Base-by-base conservation (phyloP, 2,113 vertebrate species). In the Nannospalax galili region DNA sequence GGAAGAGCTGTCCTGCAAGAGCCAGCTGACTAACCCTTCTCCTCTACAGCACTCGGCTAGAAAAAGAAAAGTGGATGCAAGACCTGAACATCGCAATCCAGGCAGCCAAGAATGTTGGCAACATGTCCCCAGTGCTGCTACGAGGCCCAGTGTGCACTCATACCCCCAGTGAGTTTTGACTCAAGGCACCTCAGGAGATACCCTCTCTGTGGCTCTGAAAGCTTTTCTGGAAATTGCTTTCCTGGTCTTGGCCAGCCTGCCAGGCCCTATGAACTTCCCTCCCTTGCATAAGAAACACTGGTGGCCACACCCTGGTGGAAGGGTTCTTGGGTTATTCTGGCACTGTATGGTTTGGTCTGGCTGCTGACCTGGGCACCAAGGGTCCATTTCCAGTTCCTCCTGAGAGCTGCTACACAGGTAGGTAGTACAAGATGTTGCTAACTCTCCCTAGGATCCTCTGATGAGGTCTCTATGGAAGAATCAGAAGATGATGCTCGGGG, bases 21-120 rank as follows among this genome's bases (percentile, higher is more conserved):
- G 75, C 17, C 32, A 4, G 14, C 40, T 58, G 40, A 96, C 35
- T 84, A 69, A 0, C 9, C 35, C 7, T 0, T 85, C 92, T 10
- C 89, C 91, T 87, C 96, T 93, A 26, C 97, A 99, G 99, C 94
- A 99, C 99, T 7, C 99, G 98, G 81, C 97, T 99, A 96, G 99
- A 99, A 97, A 99, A 99, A 99, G 98, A 98, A 20, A 99, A 99
- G 96, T 99, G 99, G 99, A 99, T 99, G 91, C 99, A 99, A 30
- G 99, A 99, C 94, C 98, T 99, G 3, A 99, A 99, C 74, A 40
- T 98, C 7, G 99, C 99, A 0, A 99, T 99, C 3, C 99, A 99
- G 82, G 98, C 99, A 95, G 98, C 99, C 73, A 99, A 99, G 98
- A 99, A 97, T 4, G 95, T 98, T 6, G 98, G 99, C 70, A 98